Base-by-base conservation (phyloP, 2,888 invertebrate species). In the Punctoribates punctum region DNA sequence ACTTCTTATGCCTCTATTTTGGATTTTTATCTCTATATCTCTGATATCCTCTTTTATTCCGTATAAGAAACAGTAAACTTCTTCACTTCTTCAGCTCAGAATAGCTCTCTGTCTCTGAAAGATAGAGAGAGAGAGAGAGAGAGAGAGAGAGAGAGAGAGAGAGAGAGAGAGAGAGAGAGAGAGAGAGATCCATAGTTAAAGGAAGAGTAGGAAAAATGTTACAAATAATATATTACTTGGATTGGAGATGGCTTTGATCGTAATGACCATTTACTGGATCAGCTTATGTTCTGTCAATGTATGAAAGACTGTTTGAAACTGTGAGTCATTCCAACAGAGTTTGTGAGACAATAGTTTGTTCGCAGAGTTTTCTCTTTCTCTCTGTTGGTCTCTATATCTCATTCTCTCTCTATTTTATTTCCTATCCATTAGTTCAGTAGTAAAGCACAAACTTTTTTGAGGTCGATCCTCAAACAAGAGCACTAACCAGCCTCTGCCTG, bases 261-360 rank as follows among this genome's bases (percentile, higher is more conserved):
- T 38, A 65, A 65, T 38, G 65, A 65, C 65, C 38, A 65, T 65
- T 65, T 65, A 65, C 34, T 34, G 65, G 65, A 65, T 65, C 65
- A 65, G 65, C 34, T 65, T 65, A 65, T 65, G 34, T 34, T 38
- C 38, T 65, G 65, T 65, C 65, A 65, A 65, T 65, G 38, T 34
- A 65, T 38, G 38, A 65, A 38, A 65, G 25, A 20, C 9, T 57
- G 57, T 57, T 20, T 65, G 20, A 65, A n/a, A 65, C 34, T 38
- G 62, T 62, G 65, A 38, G 65, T 65, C 38, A 65, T 29, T 34
- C n/a, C 8, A 34, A 34, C 34, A 34, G 34, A 34, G 34, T 65
- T 29, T 15, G 23, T n/a, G 34, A 65, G 65, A 65, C 34, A 38
- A 65, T 38, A 65, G 29, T 25, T 38, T 20, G 11, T 6, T 27